phyloP scores from a whole-genome alignment of 2,113 vertebrate species.

The Marmota monax region DNA sequence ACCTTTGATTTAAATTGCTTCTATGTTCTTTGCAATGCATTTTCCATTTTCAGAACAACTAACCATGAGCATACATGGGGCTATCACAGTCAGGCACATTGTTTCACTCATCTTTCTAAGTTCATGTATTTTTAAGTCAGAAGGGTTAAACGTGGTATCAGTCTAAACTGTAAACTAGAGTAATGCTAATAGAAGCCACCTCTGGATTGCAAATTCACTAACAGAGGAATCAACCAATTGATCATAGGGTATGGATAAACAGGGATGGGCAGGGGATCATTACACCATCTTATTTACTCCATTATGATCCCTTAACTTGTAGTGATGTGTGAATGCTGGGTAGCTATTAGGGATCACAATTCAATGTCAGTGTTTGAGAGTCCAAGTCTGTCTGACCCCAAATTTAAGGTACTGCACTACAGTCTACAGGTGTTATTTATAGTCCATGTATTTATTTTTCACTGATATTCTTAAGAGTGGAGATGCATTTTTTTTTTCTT shows the following conservation, averaged over 20 bases:
- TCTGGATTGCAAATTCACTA: not conserved
- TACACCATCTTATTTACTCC: fast-evolving
- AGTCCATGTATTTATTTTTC: too few species aligned
- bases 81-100: fast-evolving
- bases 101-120: too few species aligned
- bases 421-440: not conserved
- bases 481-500: too few species aligned
- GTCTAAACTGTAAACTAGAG: too few species aligned
- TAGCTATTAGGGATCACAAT: fast-evolving
- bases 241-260: too few species aligned
- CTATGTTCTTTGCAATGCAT: not conserved
- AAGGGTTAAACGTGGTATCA: not conserved
- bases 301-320: not conserved
- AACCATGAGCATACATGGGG: not conserved
- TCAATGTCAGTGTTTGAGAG: not conserved
- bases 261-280: too few species aligned
- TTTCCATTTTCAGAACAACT: not conserved
- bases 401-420: not conserved
- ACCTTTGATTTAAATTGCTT: not conserved
- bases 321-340: too few species aligned
- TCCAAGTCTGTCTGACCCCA: not conserved
- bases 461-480: too few species aligned
- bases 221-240: not conserved
- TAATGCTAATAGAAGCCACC: not conserved
- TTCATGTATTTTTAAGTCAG: fast-evolving